Evolutionary conservation across 2,888 invertebrate genomes (phyloP).

Genomic region (Morpho helenor): DNA sequence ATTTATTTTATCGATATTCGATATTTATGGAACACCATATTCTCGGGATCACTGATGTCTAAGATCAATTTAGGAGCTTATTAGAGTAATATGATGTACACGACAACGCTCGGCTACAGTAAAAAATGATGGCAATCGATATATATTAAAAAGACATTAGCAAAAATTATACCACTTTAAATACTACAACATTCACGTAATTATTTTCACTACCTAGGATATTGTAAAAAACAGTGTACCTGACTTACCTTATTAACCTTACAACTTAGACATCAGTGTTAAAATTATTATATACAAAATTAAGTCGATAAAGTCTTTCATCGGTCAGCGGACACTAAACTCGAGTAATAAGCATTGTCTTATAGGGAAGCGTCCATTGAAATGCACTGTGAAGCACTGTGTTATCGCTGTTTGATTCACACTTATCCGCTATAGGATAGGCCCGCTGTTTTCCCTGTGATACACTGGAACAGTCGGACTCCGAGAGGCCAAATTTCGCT

Average conservation of each 20-base stretch:
- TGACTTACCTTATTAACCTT: constrained; percentile 63
- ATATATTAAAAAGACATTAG: constrained; percentile 52
- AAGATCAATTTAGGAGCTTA: constrained; percentile 12
- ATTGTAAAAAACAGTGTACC: constrained; percentile 77
- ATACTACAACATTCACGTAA: constrained; percentile 73
- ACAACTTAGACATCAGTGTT: constrained; percentile 25
- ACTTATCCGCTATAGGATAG: constrained; percentile 7
- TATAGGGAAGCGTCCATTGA: constrained; percentile 12
- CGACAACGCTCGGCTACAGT: constrained; percentile 45
- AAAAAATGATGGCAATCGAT: constrained; percentile 40
- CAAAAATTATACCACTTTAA: constrained; percentile 32
- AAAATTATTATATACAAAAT: constrained; percentile 73
- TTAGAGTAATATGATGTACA: constrained; percentile 32
- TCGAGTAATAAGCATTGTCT: constrained; percentile 44
- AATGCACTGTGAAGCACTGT: constrained; percentile 20
- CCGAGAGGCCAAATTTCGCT: constrained; percentile 3
- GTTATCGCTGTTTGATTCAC: constrained; percentile 6
- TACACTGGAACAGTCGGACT: neutral
- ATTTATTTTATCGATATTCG: neutral
- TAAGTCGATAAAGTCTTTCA: constrained; percentile 71
- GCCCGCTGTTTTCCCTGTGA: neutral
- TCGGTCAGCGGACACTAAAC: constrained; percentile 63
- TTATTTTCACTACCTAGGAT: constrained; percentile 68
- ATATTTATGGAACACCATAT: constrained; percentile 8
- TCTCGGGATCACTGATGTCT: constrained; percentile 35